A percentile compares a stretch with the other conserved stretches of the same genome.
These are phyloP conservation scores for Athripsodes cinereus DNA, from an alignment of 2,888 invertebrate genomes.

Conservation along the genomic window DNA sequence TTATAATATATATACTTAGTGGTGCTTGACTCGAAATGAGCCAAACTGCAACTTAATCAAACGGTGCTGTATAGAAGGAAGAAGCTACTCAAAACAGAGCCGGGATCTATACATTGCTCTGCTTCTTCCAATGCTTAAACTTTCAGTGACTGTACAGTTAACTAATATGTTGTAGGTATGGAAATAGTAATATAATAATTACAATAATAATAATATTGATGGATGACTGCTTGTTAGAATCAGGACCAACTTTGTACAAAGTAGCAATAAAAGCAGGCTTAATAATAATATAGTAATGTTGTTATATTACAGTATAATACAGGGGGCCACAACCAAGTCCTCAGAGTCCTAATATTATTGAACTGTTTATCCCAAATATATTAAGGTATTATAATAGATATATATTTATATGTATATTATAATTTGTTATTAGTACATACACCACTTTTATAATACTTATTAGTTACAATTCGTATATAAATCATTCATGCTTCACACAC, in stretches of 20 bases:
- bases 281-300: constrained; percentile 14
- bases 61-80: constrained; percentile 66
- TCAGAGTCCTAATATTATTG: constrained; percentile 51
- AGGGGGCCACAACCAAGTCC: constrained; percentile 37
- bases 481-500: constrained; percentile 40
- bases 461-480: not conserved
- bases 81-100: constrained; percentile 45
- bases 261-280: constrained; percentile 20
- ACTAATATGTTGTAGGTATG: too few species aligned
- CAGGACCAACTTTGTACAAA: constrained; percentile 42
- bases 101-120: constrained; percentile 25
- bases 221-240: constrained; percentile 52
- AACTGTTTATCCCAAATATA: constrained; percentile 43
- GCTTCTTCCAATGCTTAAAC: constrained; percentile 30
- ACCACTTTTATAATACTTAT: constrained; percentile 17
- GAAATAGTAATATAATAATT: not conserved
- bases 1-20: constrained; percentile 33
- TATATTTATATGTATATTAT: not conserved
- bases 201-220: constrained; percentile 35
- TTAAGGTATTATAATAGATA: not conserved
- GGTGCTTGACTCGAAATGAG: constrained; percentile 30
- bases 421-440: not conserved
- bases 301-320: constrained; percentile 20
- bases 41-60: constrained; percentile 62
- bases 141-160: constrained; percentile 12